A percentile compares a stretch with the other conserved stretches of the same genome.
phyloP scores from a whole-genome alignment of 1,140 invertebrate species.

The Dysdera silvatica region DNA sequence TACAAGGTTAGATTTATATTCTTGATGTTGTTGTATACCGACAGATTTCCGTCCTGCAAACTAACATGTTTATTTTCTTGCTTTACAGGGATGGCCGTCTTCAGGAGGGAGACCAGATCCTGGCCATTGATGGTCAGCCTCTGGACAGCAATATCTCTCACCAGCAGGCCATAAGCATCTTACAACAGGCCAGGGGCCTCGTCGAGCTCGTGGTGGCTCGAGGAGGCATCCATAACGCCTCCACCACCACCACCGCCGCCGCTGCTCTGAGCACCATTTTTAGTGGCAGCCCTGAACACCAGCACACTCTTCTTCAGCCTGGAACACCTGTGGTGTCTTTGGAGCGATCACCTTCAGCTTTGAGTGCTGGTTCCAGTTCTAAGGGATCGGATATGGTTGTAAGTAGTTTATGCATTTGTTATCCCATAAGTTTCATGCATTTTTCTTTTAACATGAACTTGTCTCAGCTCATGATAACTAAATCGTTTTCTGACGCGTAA shows the following conservation, averaged over 20 bases:
- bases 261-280: constrained; percentile 19
- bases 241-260: constrained; percentile 28
- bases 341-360: constrained; percentile 57
- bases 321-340: constrained; percentile 8
- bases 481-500: too few relatives aligned
- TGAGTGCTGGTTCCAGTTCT: constrained; percentile 66
- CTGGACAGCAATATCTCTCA: constrained; percentile 71
- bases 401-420: too few relatives aligned
- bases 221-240: constrained; percentile 24
- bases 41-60: too few relatives aligned
- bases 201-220: constrained; percentile 66
- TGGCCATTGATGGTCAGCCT: constrained; percentile 78
- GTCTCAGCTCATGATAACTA: too few relatives aligned
- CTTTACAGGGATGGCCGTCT: constrained; percentile 63
- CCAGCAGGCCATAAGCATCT: constrained; percentile 70
- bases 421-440: too few relatives aligned
- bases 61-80: too few relatives aligned
- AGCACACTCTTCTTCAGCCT: not conserved
- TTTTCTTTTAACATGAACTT: too few relatives aligned
- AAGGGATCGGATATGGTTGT: constrained; percentile 61
- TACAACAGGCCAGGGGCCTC: constrained; percentile 67
- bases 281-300: too few relatives aligned
- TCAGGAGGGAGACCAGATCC: constrained; percentile 75
- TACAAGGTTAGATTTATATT: too few relatives aligned
- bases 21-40: too few relatives aligned